These are phyloP conservation scores for Alectoris magna DNA, from an alignment of 2,797 vertebrate species.

Conservation along the genomic window DNA sequence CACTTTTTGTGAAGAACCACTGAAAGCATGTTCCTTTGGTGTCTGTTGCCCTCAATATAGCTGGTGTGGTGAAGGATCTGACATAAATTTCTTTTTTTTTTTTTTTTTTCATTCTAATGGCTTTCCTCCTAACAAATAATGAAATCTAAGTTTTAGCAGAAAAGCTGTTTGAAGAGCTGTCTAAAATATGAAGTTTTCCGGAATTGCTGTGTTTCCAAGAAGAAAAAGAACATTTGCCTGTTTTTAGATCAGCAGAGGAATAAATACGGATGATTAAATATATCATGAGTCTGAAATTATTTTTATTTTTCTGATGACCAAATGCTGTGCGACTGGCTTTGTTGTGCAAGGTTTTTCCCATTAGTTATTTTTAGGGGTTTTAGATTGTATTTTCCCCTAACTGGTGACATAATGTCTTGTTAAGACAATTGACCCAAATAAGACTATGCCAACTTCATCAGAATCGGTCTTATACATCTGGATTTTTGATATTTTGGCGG, in stretches of 20 bases:
- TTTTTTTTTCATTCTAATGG: background rate
- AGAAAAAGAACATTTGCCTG: constrained; percentile 63
- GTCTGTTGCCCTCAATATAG: background rate
- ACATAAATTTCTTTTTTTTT: background rate
- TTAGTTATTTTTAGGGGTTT: constrained; percentile 67
- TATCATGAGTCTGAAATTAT: constrained; percentile 65
- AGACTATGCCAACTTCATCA: constrained; percentile 66
- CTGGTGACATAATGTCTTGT: constrained; percentile 72
- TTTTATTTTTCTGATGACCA: constrained; percentile 66
- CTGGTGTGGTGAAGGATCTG: background rate
- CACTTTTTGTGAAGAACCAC: background rate
- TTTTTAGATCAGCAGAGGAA: constrained; percentile 68
- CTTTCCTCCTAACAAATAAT: background rate
- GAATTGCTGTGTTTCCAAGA: constrained; percentile 57
- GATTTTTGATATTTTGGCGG: constrained; percentile 74
- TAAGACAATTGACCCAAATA: constrained; percentile 74
- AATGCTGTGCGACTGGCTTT: constrained; percentile 45
- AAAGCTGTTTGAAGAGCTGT: constrained; percentile 26
- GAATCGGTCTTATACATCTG: constrained; percentile 53
- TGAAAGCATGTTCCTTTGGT: background rate
- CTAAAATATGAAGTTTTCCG: constrained; percentile 56
- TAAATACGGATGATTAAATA: constrained; percentile 70
- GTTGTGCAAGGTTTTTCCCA: constrained; percentile 68
- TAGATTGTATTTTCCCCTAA: constrained; percentile 66
- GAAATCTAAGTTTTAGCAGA: constrained; percentile 13